These are phyloP conservation scores for Tupaia tana DNA, from an alignment of 2,113 vertebrate species.

Conservation along the genomic window DNA sequence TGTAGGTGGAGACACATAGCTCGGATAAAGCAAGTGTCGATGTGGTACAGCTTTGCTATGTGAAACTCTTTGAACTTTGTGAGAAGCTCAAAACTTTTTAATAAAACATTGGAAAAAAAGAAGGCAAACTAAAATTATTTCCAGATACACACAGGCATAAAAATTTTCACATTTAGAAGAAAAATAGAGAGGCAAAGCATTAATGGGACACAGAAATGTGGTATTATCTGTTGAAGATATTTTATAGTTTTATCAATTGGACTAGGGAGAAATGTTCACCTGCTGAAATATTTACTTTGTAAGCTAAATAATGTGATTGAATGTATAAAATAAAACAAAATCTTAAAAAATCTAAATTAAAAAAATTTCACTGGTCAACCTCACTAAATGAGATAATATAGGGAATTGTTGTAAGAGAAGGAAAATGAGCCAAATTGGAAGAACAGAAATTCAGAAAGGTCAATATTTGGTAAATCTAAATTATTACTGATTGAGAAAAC, in stretches of 20 bases:
- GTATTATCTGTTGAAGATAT: too few relatives aligned
- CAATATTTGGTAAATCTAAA: neutral
- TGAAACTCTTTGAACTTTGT: constrained; percentile 5
- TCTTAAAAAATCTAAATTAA: too few relatives aligned
- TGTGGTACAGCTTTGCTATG: neutral
- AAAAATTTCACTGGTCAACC: neutral
- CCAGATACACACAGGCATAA: neutral
- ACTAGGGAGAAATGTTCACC: too few relatives aligned
- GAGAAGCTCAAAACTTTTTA: neutral
- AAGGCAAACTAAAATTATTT: neutral
- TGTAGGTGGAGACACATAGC: neutral
- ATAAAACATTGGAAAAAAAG: neutral
- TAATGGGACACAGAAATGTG: too few relatives aligned
- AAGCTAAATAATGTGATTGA: too few relatives aligned
- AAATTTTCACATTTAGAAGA: too few relatives aligned
- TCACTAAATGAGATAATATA: neutral
- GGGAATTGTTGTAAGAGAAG: neutral
- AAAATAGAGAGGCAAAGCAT: too few relatives aligned
- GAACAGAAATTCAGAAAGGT: neutral
- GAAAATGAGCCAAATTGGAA: neutral
- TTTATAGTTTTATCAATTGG: too few relatives aligned
- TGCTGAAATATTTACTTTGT: too few relatives aligned
- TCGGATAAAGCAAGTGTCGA: neutral
- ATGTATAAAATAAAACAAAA: too few relatives aligned
- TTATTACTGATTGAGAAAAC: neutral